These are phyloP conservation scores for Caenorhabditis remanei DNA, from an alignment of 1,140 invertebrate species.

Conservation along the genomic window DNA sequence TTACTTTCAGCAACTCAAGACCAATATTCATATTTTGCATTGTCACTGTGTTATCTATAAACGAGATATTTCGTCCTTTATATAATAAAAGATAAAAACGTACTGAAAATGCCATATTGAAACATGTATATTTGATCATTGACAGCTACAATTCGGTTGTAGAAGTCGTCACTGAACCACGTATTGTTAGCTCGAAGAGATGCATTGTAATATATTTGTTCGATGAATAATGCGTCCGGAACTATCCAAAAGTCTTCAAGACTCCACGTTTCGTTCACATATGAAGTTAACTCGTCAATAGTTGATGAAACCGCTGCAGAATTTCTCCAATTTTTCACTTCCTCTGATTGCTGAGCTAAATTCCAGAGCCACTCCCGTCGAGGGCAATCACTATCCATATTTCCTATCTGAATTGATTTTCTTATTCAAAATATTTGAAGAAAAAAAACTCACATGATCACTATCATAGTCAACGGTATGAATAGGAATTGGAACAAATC, in stretches of 20 bases:
- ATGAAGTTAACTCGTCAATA: neutral
- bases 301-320: neutral
- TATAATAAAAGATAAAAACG: neutral
- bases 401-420: slow-evolving; percentile 48
- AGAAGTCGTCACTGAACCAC: slow-evolving; percentile 39
- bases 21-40: slow-evolving; percentile 58
- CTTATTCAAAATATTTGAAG: neutral
- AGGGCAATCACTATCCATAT: slow-evolving; percentile 51
- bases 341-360: slow-evolving; percentile 36
- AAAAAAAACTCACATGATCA: slow-evolving; percentile 56
- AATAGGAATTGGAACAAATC: slow-evolving; percentile 61
- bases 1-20: slow-evolving; percentile 49
- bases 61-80: neutral
- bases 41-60: slow-evolving; percentile 44
- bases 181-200: neutral
- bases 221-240: slow-evolving; percentile 55
- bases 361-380: slow-evolving; percentile 53
- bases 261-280: slow-evolving; percentile 23
- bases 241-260: slow-evolving; percentile 58
- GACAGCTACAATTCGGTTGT: slow-evolving; percentile 43
- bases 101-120: slow-evolving; percentile 61
- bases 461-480: slow-evolving; percentile 61
- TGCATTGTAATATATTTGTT: slow-evolving; percentile 25
- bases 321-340: slow-evolving; percentile 39
- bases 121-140: slow-evolving; percentile 60